Conservation (phyloP, 1,140 invertebrate species). For the Saccostrea glomerata region DNA sequence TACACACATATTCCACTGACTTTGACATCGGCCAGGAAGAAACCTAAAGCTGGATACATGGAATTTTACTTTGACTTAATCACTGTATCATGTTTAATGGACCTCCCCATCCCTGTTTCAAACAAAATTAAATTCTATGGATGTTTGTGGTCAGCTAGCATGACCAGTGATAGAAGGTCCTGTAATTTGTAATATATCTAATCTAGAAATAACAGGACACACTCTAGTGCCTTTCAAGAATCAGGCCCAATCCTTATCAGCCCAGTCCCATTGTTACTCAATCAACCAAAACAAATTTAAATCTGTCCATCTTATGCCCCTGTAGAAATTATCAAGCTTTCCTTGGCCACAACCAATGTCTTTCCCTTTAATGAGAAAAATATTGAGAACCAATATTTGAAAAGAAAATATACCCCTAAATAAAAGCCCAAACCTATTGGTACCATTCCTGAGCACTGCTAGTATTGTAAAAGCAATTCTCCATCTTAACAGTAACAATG, state of each 20-base stretch:
- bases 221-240: not conserved
- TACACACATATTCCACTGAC: not conserved
- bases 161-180: slow-evolving; percentile 5
- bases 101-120: not conserved
- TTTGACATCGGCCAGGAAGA: not conserved
- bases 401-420: slow-evolving; percentile 29
- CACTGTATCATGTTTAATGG: slow-evolving; percentile 34
- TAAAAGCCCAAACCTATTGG: not conserved
- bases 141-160: slow-evolving; percentile 7
- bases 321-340: not conserved
- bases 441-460: not conserved
- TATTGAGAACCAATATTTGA: slow-evolving; percentile 35
- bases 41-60: not conserved
- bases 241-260: slow-evolving; percentile 30
- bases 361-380: not conserved
- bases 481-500: too few species aligned
- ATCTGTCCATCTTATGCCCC: slow-evolving; percentile 6
- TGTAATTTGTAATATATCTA: slow-evolving; percentile 37
- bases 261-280: slow-evolving; percentile 9
- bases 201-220: slow-evolving; percentile 34
- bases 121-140: not conserved
- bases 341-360: slow-evolving; percentile 2
- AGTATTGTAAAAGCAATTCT: too few species aligned
- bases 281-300: slow-evolving; percentile 38
- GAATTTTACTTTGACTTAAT: slow-evolving; percentile 12